These are phyloP conservation scores for Leucophora obtusa DNA, from an alignment of 2,888 invertebrate genomes.

Conservation along the genomic window DNA sequence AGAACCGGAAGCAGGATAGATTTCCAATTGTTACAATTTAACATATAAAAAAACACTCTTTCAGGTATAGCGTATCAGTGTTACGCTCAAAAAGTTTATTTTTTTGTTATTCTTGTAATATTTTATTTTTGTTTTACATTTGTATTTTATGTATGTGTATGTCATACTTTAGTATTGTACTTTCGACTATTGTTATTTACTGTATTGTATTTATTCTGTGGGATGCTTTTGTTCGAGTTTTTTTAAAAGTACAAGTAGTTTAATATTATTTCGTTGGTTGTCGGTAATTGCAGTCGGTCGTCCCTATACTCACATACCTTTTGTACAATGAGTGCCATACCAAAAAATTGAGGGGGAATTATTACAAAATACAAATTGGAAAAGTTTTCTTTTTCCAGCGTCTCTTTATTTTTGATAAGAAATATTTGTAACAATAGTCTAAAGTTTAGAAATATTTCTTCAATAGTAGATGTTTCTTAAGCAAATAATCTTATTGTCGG, in stretches of 20 bases:
- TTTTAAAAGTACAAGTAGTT: conserved; percentile 15
- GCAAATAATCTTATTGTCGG: background rate
- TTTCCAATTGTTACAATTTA: too few species aligned
- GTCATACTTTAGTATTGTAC: background rate
- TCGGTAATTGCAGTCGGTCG: background rate
- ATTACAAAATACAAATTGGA: conserved; percentile 24
- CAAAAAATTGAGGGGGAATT: background rate
- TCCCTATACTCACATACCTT: background rate
- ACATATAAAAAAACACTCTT: too few species aligned
- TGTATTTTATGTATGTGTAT: background rate
- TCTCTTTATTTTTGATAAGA: background rate
- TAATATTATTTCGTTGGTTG: background rate
- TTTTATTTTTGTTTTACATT: background rate
- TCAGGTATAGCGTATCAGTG: background rate
- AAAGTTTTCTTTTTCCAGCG: conserved; percentile 7
- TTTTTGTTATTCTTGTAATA: background rate
- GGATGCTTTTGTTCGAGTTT: background rate
- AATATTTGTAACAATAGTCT: conserved; percentile 4
- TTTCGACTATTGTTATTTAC: background rate
- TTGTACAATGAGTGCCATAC: background rate
- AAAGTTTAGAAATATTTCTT: background rate
- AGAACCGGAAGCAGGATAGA: too few species aligned
- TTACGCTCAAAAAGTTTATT: background rate
- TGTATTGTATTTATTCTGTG: background rate
- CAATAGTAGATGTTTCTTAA: background rate